These are phyloP conservation scores for Agrilus planipennis DNA, from an alignment of 1,140 invertebrate species.

Conservation along the genomic window DNA sequence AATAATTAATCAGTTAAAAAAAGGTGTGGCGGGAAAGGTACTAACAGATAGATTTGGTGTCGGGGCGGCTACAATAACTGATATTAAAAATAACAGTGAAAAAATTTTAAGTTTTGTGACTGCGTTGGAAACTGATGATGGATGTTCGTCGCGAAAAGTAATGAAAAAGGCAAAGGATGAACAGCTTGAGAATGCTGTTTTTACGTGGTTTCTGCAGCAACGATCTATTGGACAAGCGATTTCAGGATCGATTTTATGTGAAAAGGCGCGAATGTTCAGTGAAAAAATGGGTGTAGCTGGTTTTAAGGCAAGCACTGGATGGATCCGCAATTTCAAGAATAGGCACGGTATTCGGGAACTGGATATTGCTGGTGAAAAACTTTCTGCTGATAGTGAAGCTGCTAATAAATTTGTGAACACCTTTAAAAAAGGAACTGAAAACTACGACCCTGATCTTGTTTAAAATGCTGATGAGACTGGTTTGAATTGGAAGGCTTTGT, in stretches of 20 bases:
- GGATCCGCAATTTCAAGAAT: no score
- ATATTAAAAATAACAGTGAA: background rate
- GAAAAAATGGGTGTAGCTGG: no score
- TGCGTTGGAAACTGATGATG: background rate
- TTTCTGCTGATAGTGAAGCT: constrained; percentile 23
- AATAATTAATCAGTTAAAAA: background rate
- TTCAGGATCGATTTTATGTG: background rate
- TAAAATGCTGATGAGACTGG: constrained; percentile 22
- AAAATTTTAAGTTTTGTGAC: background rate
- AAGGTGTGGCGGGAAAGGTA: no score
- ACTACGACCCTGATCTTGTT: constrained; percentile 11
- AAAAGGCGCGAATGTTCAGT: background rate
- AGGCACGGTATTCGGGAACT: constrained; percentile 24
- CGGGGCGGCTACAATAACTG: background rate
- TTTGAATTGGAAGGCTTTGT: constrained; percentile 19
- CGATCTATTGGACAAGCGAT: background rate
- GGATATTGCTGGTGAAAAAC: constrained; percentile 27
- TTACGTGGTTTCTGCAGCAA: background rate
- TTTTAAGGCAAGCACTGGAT: no score
- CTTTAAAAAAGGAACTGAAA: constrained; percentile 9
- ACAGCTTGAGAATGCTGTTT: background rate
- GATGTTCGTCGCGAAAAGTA: background rate
- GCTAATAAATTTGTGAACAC: constrained; percentile 11
- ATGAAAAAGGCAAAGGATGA: no score
- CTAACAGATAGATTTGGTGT: background rate